Evolutionary conservation across 2,888 invertebrate genomes (phyloP), one percentile per base, ranked within the genome.

Genomic region (Campoplex nolae): DNA sequence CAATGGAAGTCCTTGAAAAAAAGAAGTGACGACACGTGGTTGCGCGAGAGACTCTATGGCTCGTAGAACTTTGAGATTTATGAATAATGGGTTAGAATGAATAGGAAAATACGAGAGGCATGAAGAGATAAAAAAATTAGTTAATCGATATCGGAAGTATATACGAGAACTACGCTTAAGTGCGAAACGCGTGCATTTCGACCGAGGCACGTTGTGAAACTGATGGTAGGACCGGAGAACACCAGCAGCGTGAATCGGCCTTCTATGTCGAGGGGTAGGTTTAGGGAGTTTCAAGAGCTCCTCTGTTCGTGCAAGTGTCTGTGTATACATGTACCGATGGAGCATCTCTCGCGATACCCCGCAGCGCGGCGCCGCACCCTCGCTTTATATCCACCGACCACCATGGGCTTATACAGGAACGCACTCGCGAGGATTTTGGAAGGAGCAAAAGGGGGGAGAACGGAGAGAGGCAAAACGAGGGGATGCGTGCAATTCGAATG

Each of bases 201-300:
- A 85, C 67, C 88, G 90, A 91, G 88, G 89, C 89, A 86, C 92
- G 90, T 88, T 89, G 90, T 86, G 89, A 78, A 89, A 92, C 92
- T 92, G 92, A 62, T 62, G 62, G 87, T 70, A 77, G 76, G 35
- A 80, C 80, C 56, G 81, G 83, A 0, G 70, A 54, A 85, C 45
- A 70, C 78, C 56, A 71, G 73, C 56, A 73, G 73, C 85, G 90
- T 89, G 90, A 90, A 90, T 90, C 90, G 88, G 83, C 89, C 78
- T 79, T 87, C 88, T 9, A 11, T 84, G 85, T 89, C 90, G 87
- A 90, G 92, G 91, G 89, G 68, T 86, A 54, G 80, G 73, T 86
- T 88, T 89, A 90, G 92, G 92, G 88, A 90, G 89, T 88, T 87
- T 81, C 87, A 78, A 84, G 54, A 81, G 18, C 32, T 89, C 85